These are phyloP conservation scores for Arctocebus calabarensis DNA, from an alignment of 2,797 vertebrate species.

Conservation along the genomic window DNA sequence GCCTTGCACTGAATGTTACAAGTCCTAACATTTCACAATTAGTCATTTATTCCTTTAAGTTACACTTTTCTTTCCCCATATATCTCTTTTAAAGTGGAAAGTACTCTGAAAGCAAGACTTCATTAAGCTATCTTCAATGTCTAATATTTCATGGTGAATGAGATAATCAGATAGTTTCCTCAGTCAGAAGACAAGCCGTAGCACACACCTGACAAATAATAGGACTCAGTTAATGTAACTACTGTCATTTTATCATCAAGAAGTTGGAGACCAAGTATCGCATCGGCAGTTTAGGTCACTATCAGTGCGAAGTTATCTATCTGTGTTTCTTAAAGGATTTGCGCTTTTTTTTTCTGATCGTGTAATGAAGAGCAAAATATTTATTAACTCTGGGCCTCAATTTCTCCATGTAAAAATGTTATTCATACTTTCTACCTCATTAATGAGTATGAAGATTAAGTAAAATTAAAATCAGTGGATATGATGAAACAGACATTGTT, in stretches of 20 bases:
- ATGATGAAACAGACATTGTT: background rate
- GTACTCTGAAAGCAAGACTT: background rate
- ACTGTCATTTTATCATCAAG: background rate
- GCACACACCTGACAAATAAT: background rate
- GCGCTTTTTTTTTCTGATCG: background rate
- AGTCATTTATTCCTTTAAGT: conserved; percentile 49
- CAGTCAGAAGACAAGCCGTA: conserved; percentile 22
- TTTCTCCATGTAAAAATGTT: background rate
- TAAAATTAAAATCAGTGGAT: background rate
- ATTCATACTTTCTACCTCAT: background rate
- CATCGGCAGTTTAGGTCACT: background rate
- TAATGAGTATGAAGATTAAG: background rate
- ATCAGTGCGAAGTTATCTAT: background rate
- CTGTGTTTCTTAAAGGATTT: background rate
- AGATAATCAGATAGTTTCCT: conserved; percentile 41
- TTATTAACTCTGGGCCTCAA: background rate
- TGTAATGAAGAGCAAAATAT: conserved; percentile 25
- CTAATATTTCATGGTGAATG: conserved; percentile 36
- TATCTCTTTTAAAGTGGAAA: conserved; percentile 59
- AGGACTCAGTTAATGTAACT: background rate
- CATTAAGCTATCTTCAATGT: conserved; percentile 48
- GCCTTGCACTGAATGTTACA: background rate
- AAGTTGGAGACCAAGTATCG: background rate
- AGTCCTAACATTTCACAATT: background rate
- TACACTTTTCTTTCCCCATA: conserved; percentile 17